Evolutionary conservation across 2,113 vertebrate genomes (phyloP), one percentile per base, ranked within the genome.

Genomic region (Peromyscus californicus): DNA sequence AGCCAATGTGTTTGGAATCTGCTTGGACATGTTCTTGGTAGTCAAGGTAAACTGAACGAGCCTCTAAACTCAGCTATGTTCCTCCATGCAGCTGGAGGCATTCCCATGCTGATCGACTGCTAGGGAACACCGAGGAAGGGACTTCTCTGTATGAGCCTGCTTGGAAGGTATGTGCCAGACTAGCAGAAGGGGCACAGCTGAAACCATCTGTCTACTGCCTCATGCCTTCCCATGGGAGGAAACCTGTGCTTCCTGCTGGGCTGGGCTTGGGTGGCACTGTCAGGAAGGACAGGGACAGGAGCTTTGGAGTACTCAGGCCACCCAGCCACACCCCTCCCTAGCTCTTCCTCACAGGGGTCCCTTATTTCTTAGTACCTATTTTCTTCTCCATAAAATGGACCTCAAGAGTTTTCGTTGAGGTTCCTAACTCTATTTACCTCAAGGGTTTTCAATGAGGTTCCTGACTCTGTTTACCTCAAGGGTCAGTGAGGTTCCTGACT

Each of bases 331-430:
- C 6, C 61, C 33, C 31, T 31, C 70, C 12, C 36, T 2, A 63
- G 69, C 79, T 15, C 4, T 10, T 65, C 16, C 12, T 5, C 10
- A 15, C 3, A 5, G 3, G 31, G 48, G 54, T 3, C 24, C 12
- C 19, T 54, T 59, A 86, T 22, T 42, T 75, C 42, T 72, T 69
- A 26, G 10, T 36, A 45, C 5, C 7, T 57, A 4, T 29, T 67
- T 93, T 70, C 69, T 92, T 85, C 54, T 61, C 80, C 72, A 69
- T 57, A n/a, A 80, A 65, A 74, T 57, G 22, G 26, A 48, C 63
- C 45, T 72, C 22, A 3, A 24, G 36, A 42, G 7, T 74, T 80
- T 90, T 79, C 3, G 82, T 19, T 57, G 54, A 65, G 93, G 84
- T 39, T 82, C 15, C 36, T 59, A 10, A 13, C 33, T 54, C 29